Conservation (phyloP, 2,797 vertebrate species). For the Lophotriccus pileatus region DNA sequence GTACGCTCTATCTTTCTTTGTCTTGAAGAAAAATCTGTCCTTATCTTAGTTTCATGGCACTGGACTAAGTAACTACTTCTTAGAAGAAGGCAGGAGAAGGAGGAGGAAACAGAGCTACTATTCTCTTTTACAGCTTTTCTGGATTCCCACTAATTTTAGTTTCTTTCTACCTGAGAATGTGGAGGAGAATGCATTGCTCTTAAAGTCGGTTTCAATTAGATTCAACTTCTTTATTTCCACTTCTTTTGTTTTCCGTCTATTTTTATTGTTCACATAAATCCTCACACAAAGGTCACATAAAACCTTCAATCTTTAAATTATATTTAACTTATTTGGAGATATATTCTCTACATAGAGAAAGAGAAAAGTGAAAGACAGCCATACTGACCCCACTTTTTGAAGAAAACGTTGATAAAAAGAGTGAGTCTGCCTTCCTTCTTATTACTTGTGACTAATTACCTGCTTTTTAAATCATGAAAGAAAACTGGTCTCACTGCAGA, state of each 20-base stretch:
- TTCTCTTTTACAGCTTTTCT: not conserved
- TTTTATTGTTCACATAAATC: not conserved
- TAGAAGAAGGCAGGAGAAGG: not conserved
- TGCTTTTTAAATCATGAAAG: not conserved
- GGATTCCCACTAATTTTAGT: not conserved
- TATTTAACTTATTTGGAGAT: not conserved
- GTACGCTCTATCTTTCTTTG: rapidly evolving
- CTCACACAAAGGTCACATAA: not conserved
- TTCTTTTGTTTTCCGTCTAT: not conserved
- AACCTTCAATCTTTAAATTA: not conserved
- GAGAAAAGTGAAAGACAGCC: not conserved
- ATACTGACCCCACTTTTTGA: rapidly evolving
- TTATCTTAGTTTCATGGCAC: not conserved
- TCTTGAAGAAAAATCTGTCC: not conserved
- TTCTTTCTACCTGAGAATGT: not conserved
- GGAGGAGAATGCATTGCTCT: not conserved
- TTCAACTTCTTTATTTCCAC: not conserved
- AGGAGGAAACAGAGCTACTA: not conserved
- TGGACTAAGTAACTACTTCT: not conserved
- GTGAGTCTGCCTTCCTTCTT: not conserved
- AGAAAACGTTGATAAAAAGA: not conserved
- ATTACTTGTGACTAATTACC: not conserved
- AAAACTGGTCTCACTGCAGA: not conserved
- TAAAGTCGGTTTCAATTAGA: not conserved
- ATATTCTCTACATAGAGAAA: not conserved